Conservation (phyloP, 2,797 vertebrate genomes). For the Smutsia temminckii region DNA sequence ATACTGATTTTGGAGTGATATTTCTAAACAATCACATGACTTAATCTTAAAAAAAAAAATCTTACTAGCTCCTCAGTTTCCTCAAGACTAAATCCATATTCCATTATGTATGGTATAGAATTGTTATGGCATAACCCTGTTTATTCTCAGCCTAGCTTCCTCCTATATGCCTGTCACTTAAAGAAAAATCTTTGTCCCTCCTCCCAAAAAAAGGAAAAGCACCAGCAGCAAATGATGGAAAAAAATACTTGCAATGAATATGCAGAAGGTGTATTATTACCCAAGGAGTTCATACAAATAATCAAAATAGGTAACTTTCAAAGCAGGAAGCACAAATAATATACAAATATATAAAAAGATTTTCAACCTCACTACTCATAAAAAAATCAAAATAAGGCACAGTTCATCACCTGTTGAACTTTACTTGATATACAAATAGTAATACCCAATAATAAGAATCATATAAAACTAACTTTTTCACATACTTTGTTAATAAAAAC, state of each 20-base stretch:
- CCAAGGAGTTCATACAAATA: not conserved
- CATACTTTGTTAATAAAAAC: not conserved
- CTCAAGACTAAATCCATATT: slow-evolving; percentile 42
- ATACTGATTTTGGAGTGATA: not conserved
- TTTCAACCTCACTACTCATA: not conserved
- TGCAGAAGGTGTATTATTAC: not conserved
- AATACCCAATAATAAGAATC: not conserved
- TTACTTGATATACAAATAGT: slow-evolving; percentile 29
- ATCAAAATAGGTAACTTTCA: not conserved
- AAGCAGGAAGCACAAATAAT: slow-evolving; percentile 4
- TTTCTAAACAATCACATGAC: not conserved
- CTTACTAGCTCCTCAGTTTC: not conserved
- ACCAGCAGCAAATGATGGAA: not conserved
- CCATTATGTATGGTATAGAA: not conserved
- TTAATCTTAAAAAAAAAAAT: slow-evolving; percentile 25
- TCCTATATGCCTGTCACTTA: not conserved
- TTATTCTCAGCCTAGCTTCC: not conserved
- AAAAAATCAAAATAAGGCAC: slow-evolving; percentile 44
- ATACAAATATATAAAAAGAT: not conserved
- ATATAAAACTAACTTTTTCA: slow-evolving; percentile 20
- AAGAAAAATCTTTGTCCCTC: not conserved
- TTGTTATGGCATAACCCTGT: not conserved
- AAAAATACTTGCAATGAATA: slow-evolving; percentile 1
- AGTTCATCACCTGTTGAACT: slow-evolving; percentile 19
- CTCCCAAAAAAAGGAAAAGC: not conserved